These are phyloP conservation scores for Toxotes chatareus DNA, from an alignment of 2,113 vertebrate genomes.

Conservation along the genomic window DNA sequence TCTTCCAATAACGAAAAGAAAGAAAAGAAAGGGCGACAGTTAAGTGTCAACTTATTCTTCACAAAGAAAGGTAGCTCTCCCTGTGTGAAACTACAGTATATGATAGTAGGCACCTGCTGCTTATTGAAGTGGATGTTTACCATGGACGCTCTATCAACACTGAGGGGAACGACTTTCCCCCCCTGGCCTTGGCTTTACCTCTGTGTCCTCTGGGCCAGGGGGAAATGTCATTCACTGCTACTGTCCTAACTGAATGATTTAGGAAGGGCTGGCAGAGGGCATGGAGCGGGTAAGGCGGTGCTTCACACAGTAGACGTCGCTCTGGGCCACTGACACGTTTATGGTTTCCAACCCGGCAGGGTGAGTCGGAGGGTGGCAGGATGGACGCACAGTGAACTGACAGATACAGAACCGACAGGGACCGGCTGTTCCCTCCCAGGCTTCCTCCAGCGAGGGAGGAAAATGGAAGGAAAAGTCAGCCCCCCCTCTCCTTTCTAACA, in stretches of 20 bases:
- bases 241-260: conserved; percentile 69
- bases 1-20: too few relatives aligned
- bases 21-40: too few relatives aligned
- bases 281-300: conserved; percentile 39
- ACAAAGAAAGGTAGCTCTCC: too few relatives aligned
- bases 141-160: neutral
- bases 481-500: neutral
- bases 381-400: conserved; percentile 76
- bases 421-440: conserved; percentile 39
- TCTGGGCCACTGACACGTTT: conserved; percentile 77
- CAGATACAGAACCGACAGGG: conserved; percentile 58
- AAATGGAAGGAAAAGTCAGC: conserved; percentile 62
- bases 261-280: conserved; percentile 57
- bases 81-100: neutral
- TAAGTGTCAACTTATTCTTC: too few relatives aligned
- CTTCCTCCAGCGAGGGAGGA: conserved; percentile 73
- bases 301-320: conserved; percentile 65
- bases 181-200: conserved; percentile 60
- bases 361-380: conserved; percentile 80
- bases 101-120: neutral
- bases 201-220: conserved; percentile 41
- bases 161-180: neutral
- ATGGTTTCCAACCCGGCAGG: conserved; percentile 69
- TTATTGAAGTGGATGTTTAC: conserved; percentile 2
- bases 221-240: conserved; percentile 81